Conservation (phyloP, 2,113 vertebrate species). For the Smithornis capensis region DNA sequence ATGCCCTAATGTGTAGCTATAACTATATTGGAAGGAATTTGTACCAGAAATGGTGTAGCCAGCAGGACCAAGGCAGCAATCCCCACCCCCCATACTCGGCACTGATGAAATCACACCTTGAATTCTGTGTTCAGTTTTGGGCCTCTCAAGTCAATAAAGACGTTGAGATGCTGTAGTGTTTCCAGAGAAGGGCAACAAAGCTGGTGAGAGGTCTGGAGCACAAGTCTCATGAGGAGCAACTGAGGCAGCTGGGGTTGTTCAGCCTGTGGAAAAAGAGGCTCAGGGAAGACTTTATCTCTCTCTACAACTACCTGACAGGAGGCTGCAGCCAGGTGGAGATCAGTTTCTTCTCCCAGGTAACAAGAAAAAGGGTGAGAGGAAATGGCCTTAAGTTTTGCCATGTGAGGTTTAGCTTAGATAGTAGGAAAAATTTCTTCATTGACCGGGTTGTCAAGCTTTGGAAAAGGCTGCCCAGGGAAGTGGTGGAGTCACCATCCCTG, state of each 20-base stretch:
- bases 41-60: neutral
- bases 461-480: neutral
- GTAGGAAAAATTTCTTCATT: neutral
- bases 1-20: neutral
- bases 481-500: neutral
- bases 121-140: neutral
- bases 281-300: no score
- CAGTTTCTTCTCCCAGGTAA: rapidly evolving
- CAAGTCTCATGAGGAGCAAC: neutral
- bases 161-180: neutral
- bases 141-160: neutral
- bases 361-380: neutral
- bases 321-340: rapidly evolving
- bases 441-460: neutral
- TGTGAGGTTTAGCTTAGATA: neutral
- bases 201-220: neutral
- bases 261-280: neutral
- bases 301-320: neutral
- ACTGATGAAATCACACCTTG: neutral
- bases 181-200: neutral
- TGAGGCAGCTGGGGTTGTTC: neutral
- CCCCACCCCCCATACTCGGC: rapidly evolving
- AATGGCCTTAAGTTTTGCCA: neutral
- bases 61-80: neutral
- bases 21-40: neutral